Conservation (phyloP, 2,888 invertebrate species). For the Andrena fulva region DNA sequence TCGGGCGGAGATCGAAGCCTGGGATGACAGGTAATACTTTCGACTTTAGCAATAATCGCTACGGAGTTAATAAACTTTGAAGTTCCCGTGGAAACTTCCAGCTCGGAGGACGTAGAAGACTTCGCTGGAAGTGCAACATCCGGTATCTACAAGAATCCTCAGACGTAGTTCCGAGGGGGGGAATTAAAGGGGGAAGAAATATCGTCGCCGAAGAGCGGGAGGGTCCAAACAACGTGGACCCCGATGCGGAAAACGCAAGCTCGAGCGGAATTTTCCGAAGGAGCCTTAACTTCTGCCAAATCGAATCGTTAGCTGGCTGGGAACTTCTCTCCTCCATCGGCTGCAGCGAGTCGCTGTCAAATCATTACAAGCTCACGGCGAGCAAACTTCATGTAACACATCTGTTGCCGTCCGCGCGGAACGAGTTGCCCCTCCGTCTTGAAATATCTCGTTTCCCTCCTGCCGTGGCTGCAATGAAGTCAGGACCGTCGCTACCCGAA, state of each 20-base stretch:
- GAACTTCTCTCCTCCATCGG: slow-evolving; percentile 18
- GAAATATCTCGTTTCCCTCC: slow-evolving; percentile 29
- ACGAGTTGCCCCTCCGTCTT: slow-evolving; percentile 11
- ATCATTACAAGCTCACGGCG: slow-evolving; percentile 38
- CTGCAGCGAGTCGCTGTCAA: slow-evolving; percentile 21
- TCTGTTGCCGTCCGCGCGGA: slow-evolving; percentile 25
- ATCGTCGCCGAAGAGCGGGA: not conserved
- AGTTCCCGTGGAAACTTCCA: not conserved
- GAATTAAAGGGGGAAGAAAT: slow-evolving; percentile 19
- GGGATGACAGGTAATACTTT: slow-evolving; percentile 4
- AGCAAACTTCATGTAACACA: slow-evolving; percentile 44
- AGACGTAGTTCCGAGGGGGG: not conserved
- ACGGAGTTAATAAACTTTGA: not conserved
- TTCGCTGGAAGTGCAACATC: not conserved
- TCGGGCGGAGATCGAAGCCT: not conserved
- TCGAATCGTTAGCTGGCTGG: slow-evolving; percentile 34
- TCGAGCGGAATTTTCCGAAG: slow-evolving; percentile 42
- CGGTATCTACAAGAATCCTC: not conserved
- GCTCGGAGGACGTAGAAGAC: not conserved
- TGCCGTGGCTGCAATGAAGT: slow-evolving; percentile 1
- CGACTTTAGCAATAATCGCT: not conserved
- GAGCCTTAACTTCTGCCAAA: slow-evolving; percentile 48
- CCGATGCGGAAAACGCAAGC: slow-evolving; percentile 3
- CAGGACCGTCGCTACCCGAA: not conserved
- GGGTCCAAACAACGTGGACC: slow-evolving; percentile 15